A percentile compares a stretch with the other conserved stretches of the same genome.
These are phyloP conservation scores for Pholis gunnellus DNA, from an alignment of 2,113 vertebrate genomes.

Conservation along the genomic window DNA sequence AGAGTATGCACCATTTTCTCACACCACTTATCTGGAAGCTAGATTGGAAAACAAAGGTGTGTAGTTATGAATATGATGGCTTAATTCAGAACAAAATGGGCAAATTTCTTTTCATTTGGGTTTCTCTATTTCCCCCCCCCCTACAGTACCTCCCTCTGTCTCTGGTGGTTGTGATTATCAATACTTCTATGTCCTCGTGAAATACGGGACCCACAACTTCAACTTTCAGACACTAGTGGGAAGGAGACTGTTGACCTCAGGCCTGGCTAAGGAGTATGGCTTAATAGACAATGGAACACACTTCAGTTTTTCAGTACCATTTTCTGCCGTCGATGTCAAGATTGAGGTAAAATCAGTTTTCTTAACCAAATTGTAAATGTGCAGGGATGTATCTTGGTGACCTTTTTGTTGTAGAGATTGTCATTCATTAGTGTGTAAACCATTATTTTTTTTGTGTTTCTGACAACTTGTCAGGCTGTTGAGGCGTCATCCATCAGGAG, in stretches of 20 bases:
- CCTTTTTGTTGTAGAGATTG: neutral
- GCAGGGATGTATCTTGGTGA: neutral
- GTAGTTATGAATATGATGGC: neutral
- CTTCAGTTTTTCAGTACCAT: slow-evolving; percentile 67
- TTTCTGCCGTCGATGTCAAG: slow-evolving; percentile 31
- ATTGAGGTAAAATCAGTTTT: slow-evolving; percentile 63
- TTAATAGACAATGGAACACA: slow-evolving; percentile 72
- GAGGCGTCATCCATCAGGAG: slow-evolving; percentile 38
- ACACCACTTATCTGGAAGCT: slow-evolving; percentile 55
- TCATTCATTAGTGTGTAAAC: neutral
- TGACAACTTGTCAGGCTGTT: slow-evolving; percentile 59
- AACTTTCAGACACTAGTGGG: slow-evolving; percentile 70
- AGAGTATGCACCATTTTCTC: slow-evolving; percentile 58
- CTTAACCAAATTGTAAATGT: neutral
- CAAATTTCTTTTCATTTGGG: too few species aligned
- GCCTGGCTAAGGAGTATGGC: slow-evolving; percentile 61
- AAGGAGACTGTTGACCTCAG: slow-evolving; percentile 39
- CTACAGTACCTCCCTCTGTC: slow-evolving; percentile 56
- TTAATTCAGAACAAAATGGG: neutral
- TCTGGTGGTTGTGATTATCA: slow-evolving; percentile 68
- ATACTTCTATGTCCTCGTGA: slow-evolving; percentile 69
- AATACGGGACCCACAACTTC: slow-evolving; percentile 50
- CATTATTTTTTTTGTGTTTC: neutral
- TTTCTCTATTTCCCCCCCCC: neutral
- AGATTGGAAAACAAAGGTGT: slow-evolving; percentile 55